Evolutionary conservation across 37 sponge, comb jelly and placozoan genomes (phyloP).

Genomic region (Diacarnus erythraeanus): DNA sequence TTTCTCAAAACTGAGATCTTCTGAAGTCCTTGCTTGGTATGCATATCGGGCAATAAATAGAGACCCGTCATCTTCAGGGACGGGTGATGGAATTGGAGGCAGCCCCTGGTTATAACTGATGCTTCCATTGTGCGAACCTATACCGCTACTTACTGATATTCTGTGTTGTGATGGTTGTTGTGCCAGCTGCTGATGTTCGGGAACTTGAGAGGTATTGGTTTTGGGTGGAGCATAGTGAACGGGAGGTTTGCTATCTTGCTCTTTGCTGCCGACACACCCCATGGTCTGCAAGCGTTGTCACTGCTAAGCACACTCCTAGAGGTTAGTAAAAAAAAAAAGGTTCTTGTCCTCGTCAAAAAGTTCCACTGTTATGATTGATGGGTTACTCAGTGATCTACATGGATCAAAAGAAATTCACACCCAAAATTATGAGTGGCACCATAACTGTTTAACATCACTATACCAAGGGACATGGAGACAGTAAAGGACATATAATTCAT

Average conservation of each 20-base stretch:
- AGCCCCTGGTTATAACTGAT: not conserved
- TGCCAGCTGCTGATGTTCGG: not conserved
- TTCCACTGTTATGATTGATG: no score
- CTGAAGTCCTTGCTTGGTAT: slow-evolving; percentile 80
- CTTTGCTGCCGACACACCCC: not conserved
- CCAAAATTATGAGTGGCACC: no score
- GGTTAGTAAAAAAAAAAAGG: not conserved
- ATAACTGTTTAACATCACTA: no score
- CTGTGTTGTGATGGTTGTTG: not conserved
- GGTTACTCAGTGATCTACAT: no score
- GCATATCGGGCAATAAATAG: slow-evolving; percentile 67
- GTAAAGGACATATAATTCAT: no score
- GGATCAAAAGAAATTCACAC: no score
- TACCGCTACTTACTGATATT: not conserved
- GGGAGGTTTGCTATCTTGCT: not conserved
- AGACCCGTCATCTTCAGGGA: not conserved
- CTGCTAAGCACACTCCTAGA: not conserved
- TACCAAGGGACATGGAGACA: no score
- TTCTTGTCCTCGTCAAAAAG: no score
- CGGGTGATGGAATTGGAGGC: not conserved
- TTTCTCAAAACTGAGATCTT: slow-evolving; percentile 88
- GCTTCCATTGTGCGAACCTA: slow-evolving; percentile 7
- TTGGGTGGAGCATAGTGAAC: not conserved
- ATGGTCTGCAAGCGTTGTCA: not conserved
- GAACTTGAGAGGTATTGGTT: not conserved